A percentile compares a stretch with the other conserved stretches of the same genome.
Evolutionary conservation across 2,113 vertebrate genomes (phyloP).

Genomic region (Nycticorax nycticorax): DNA sequence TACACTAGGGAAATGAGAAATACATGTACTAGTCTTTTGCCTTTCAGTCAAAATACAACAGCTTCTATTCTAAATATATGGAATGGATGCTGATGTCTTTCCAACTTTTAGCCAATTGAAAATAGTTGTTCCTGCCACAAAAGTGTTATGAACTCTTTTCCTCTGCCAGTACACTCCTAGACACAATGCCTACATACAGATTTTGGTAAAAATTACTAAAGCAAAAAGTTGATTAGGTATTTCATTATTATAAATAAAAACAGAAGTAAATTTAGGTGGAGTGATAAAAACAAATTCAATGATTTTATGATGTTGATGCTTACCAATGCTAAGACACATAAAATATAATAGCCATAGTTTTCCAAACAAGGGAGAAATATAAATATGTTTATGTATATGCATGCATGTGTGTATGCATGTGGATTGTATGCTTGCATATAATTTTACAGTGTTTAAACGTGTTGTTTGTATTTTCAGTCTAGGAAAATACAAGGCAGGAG

Average conservation of each 20-base stretch:
- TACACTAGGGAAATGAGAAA: not conserved
- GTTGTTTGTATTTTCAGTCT: not conserved
- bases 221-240: not conserved
- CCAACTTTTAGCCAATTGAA: not conserved
- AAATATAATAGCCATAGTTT: not conserved
- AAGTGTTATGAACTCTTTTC: not conserved
- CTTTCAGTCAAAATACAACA: not conserved
- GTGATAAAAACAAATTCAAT: not conserved
- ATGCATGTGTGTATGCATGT: not conserved
- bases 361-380: not conserved
- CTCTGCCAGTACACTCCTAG: not conserved
- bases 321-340: not conserved
- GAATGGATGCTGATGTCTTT: not conserved
- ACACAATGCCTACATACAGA: not conserved
- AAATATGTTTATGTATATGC: rapidly evolving
- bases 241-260: not conserved
- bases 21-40: not conserved
- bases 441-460: not conserved
- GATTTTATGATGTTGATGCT: not conserved
- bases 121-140: not conserved
- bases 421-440: not conserved
- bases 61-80: not conserved
- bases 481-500: not conserved
- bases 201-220: not conserved
- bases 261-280: not conserved